These are phyloP conservation scores for Loxodonta africana DNA, from an alignment of 2,113 vertebrate genomes.

Conservation along the genomic window DNA sequence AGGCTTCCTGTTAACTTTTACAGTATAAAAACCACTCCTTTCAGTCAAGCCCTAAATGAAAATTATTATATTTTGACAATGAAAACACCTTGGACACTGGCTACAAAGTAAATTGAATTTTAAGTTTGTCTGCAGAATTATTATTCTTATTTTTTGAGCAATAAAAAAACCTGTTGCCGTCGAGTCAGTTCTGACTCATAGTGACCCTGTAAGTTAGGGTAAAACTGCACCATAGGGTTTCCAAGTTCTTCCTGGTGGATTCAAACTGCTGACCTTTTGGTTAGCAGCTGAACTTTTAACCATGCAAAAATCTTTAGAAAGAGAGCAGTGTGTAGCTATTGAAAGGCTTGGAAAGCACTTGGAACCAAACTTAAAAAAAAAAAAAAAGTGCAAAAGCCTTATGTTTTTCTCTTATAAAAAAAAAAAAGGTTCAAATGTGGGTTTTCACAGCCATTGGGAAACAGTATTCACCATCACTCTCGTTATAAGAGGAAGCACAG, in stretches of 20 bases:
- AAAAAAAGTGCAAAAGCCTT: not conserved
- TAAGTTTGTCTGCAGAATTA: conserved; percentile 32
- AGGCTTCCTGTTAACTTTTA: conserved; percentile 55
- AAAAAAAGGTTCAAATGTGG: not conserved
- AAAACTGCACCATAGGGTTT: no score
- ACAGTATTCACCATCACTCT: not conserved
- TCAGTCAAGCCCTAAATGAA: conserved; percentile 41
- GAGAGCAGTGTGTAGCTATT: not conserved
- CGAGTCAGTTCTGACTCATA: no score
- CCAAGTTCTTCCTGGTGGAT: no score
- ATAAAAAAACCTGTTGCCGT: not conserved
- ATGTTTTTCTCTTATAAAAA: conserved; percentile 34
- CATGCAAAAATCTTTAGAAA: not conserved
- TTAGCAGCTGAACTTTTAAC: no score
- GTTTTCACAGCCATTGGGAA: conserved; percentile 6
- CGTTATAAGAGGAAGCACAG: conserved; percentile 7
- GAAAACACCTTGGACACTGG: not conserved
- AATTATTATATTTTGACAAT: conserved; percentile 4
- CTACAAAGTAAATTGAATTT: conserved; percentile 46
- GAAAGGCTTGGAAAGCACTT: not conserved
- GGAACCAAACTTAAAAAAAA: not conserved
- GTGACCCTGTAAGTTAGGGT: no score
- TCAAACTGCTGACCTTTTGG: no score
- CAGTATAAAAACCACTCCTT: conserved; percentile 44
- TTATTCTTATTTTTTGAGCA: conserved; percentile 14